Evolutionary conservation across 2,888 invertebrate genomes (phyloP).

Genomic region (Pinctada fucata): DNA sequence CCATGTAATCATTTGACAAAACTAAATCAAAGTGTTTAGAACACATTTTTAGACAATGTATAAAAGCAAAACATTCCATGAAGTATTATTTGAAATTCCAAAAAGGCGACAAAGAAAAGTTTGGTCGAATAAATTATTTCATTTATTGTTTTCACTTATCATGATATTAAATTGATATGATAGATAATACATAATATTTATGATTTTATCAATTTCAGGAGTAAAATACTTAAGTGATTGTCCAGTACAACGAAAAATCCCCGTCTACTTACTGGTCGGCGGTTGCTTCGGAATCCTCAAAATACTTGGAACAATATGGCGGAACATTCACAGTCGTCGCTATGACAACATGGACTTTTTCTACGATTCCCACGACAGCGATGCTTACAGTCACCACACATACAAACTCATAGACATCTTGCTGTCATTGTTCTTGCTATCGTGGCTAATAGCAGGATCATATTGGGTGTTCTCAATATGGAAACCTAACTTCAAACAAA

Average conservation of each 20-base stretch:
- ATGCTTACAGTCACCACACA: conserved; percentile 76
- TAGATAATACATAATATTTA: too few species aligned
- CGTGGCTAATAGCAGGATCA: conserved; percentile 88
- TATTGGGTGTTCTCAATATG: conserved; percentile 87
- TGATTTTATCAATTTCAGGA: conserved; percentile 79
- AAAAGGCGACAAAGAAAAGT: too few species aligned
- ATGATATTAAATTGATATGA: too few species aligned
- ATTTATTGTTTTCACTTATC: too few species aligned
- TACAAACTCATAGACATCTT: conserved; percentile 83
- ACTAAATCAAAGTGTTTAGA: too few species aligned
- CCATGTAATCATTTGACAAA: too few species aligned
- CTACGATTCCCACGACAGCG: conserved; percentile 58
- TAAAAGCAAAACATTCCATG: too few species aligned
- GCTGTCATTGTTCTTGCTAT: conserved; percentile 84
- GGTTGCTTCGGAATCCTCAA: conserved; percentile 86
- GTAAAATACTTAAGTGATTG: conserved; percentile 89
- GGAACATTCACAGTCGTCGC: conserved; percentile 82
- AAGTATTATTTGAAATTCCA: too few species aligned
- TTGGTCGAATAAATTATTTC: too few species aligned
- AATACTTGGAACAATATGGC: conserved; percentile 81
- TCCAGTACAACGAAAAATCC: conserved; percentile 86
- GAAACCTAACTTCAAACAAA: conserved; percentile 86
- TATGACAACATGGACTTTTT: conserved; percentile 74
- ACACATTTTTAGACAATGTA: too few species aligned
- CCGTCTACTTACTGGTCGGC: conserved; percentile 89